Evolutionary conservation across 92 coral and sea anemone species (phyloP), one percentile per base, ranked within the genome.

Genomic region (Galaxea fascicularis): DNA sequence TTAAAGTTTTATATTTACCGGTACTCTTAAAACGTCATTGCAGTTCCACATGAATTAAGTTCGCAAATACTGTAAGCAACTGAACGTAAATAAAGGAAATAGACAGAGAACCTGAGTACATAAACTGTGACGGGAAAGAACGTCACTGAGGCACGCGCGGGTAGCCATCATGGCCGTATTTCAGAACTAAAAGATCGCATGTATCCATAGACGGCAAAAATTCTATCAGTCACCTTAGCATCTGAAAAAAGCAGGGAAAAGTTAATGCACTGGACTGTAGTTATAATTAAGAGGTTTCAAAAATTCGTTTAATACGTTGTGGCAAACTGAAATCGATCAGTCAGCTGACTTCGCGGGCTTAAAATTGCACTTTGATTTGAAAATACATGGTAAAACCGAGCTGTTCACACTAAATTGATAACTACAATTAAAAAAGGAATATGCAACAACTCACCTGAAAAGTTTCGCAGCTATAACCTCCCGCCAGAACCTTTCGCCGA

Each of bases 221-320:
- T 53, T 53, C 59, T 53, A 53, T 53, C 59, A 53, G 59, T 53
- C 17, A 53, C 59, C 59, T 53, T 53, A 53, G 59, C 59, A 53
- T 53, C 59, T 53, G 59, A 53, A 53, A 53, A 53, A 53, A 53
- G 59, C 16, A 53, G 59, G 59, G 59, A 62, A 62, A 62, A 8
- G 27, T 62, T 21, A 62, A 17, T 62, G 67, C 67, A 62, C 67
- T 62, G 67, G 67, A 21, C 67, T 62, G 67, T 62, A 62, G 67
- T 62, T 53, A n/a, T n/a, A n/a, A 53, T 53, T 53, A 10, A 53
- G 59, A 53, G 11, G 16, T 53, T 53, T 53, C 59, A 53, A 53
- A 53, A 53, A 53, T 53, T 53, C 59, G 59, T 53, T 53, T 53
- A 53, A 53, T 53, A 4, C 59, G 59, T 53, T 53, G 13, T 53